Conservation (phyloP, 2,797 vertebrate species). For the Macropodus opercularis region DNA sequence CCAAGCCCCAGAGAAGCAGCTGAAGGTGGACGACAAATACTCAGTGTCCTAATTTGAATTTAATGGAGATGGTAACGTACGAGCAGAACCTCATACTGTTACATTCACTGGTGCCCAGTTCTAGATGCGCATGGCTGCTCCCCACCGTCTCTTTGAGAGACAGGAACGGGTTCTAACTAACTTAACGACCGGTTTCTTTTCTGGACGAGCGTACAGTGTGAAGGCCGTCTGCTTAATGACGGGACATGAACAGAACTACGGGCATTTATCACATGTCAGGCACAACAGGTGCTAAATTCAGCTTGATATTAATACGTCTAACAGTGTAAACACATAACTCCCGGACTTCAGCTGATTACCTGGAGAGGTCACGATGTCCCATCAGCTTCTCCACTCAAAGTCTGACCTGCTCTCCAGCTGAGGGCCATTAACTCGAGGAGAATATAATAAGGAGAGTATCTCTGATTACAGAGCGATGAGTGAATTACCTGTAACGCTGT, state of each 20-base stretch:
- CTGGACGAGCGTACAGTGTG: constrained; percentile 4
- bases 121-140: no score
- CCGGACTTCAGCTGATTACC: background rate
- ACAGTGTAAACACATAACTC: background rate
- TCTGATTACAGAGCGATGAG: constrained; percentile 42
- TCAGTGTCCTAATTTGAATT: no score
- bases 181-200: constrained; percentile 33
- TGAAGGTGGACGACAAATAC: no score
- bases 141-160: no score
- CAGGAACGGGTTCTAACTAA: constrained; percentile 32
- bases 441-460: no score
- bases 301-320: background rate
- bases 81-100: no score
- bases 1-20: no score
- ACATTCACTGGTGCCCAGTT: no score
- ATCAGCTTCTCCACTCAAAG: background rate
- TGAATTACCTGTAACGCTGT: constrained; percentile 39
- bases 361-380: constrained; percentile 2
- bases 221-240: background rate
- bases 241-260: no score
- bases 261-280: background rate
- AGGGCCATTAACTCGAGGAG: constrained; percentile 30
- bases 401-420: background rate
- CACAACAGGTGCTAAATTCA: background rate
- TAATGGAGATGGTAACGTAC: no score